Evolutionary conservation across 2,888 invertebrate species (phyloP), one percentile per base, ranked within the genome.

Genomic region (Tenthredo amoena): DNA sequence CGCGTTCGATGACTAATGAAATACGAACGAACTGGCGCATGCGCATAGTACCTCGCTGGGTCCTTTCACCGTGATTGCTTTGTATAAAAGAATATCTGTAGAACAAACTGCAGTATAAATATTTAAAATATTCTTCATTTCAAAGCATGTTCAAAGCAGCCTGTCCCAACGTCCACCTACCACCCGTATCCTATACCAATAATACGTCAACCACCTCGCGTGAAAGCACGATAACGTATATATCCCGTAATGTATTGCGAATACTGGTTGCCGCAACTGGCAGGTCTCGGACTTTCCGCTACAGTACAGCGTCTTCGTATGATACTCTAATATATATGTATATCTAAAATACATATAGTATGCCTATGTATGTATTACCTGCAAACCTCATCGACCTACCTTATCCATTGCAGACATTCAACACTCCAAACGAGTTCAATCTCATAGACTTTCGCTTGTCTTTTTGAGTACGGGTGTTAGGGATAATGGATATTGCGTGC

Each of bases 11-110:
- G 37, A 18, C 12, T 37, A 71, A 71, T 34, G 68, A 71, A 31
- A 71, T 37, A 71, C 34, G 1, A 71, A 34, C 31, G 26, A 71
- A 18, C 31, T 71, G 34, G 68, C 34, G 34, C 34, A 71, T 18
- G 68, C 34, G 31, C 31, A 37, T 50, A 43, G 10, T 43, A 50
- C 5, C 34, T 31, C 12, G 12, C 15, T 18, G 18, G 31, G 34
- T 31, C 68, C 68, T 71, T 71, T 71, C 68, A 34, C 68, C 68
- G 68, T 31, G 50, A 50, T 50, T 6, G 50, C 50, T 50, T 50
- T 50, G 50, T 50, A 50, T 50, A 50, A 50, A 5, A 50, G 50
- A 50, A 50, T 50, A 50, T 15, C 50, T 18, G 40, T 43, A 1
- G 50, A 18, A 50, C 18, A 50, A 50, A 50, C 50, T 50, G 50